Evolutionary conservation across 2,113 vertebrate genomes (phyloP).

Genomic region (Prionailurus bengalensis): DNA sequence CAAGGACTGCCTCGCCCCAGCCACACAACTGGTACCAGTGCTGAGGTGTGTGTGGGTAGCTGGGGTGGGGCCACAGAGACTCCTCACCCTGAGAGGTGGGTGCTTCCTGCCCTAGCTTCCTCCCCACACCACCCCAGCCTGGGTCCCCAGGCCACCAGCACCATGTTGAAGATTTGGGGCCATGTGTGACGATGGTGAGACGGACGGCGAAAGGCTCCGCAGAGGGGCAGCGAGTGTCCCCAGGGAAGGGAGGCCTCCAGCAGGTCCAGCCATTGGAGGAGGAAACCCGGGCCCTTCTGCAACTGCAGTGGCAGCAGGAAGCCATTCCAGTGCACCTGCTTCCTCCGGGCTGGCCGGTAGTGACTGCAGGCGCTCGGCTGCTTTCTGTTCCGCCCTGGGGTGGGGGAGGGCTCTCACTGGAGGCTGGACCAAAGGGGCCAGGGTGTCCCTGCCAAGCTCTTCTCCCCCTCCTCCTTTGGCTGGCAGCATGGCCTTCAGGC

Average conservation of each 20-base stretch:
- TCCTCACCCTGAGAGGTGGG: neutral
- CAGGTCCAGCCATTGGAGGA: constrained; percentile 28
- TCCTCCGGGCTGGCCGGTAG: constrained; percentile 53
- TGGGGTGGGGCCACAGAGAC: neutral
- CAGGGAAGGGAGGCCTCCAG: neutral
- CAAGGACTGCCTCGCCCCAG: neutral
- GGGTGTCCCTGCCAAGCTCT: constrained; percentile 2
- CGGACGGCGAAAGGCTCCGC: neutral
- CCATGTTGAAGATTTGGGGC: neutral
- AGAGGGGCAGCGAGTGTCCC: neutral
- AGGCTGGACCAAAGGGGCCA: neutral
- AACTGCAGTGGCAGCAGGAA: constrained; percentile 73
- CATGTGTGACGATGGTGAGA: neutral
- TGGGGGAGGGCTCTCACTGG: neutral
- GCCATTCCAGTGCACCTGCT: constrained; percentile 80
- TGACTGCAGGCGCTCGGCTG: neutral
- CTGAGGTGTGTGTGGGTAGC: neutral
- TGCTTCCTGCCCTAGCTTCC: constrained; percentile 15
- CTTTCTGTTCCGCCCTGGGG: constrained; percentile 63
- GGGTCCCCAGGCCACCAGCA: neutral
- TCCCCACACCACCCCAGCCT: neutral
- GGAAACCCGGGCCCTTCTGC: constrained; percentile 55
- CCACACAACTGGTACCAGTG: neutral
- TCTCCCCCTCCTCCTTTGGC: constrained; percentile 1
- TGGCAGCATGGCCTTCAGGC: constrained; percentile 1